Evolutionary conservation across 2,888 invertebrate genomes (phyloP).

Genomic region (Mimumesa dahlbomi): DNA sequence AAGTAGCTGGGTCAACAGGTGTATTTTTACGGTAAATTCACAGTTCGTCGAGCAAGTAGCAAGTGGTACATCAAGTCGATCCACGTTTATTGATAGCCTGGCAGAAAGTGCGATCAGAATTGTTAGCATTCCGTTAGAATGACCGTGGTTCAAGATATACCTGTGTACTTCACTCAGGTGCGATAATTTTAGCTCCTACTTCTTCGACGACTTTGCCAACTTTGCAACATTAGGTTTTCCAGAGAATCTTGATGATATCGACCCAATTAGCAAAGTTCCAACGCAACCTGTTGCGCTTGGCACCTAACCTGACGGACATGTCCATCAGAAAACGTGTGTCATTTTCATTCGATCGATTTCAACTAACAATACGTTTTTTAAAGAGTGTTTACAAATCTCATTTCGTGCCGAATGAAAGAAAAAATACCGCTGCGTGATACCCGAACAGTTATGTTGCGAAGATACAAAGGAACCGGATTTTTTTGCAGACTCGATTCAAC

Average conservation of each 20-base stretch:
- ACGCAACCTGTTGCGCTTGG: no score
- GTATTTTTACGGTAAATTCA: slow-evolving; percentile 56
- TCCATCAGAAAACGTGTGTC: no score
- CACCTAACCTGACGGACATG: no score
- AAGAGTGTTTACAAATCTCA: no score
- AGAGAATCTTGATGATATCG: slow-evolving; percentile 1
- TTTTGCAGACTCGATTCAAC: no score
- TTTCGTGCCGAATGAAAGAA: no score
- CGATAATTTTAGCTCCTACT: slow-evolving; percentile 40
- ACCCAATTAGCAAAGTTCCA: not conserved
- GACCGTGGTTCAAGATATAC: slow-evolving; percentile 16
- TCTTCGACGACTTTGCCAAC: slow-evolving; percentile 36
- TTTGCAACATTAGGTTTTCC: slow-evolving; percentile 9
- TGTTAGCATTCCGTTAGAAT: slow-evolving; percentile 12
- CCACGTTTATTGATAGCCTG: slow-evolving; percentile 50
- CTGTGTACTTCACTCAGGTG: slow-evolving; percentile 39
- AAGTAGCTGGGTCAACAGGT: no score
- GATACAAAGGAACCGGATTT: no score
- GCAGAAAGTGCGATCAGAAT: slow-evolving; percentile 42
- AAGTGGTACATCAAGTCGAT: slow-evolving; percentile 59
- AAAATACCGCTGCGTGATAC: no score
- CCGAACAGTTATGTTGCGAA: no score
- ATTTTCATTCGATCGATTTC: no score
- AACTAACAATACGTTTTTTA: no score
- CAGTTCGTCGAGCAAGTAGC: slow-evolving; percentile 53